Evolutionary conservation across 2,797 vertebrate genomes (phyloP).

Genomic region (Alcedo quadribrachys): DNA sequence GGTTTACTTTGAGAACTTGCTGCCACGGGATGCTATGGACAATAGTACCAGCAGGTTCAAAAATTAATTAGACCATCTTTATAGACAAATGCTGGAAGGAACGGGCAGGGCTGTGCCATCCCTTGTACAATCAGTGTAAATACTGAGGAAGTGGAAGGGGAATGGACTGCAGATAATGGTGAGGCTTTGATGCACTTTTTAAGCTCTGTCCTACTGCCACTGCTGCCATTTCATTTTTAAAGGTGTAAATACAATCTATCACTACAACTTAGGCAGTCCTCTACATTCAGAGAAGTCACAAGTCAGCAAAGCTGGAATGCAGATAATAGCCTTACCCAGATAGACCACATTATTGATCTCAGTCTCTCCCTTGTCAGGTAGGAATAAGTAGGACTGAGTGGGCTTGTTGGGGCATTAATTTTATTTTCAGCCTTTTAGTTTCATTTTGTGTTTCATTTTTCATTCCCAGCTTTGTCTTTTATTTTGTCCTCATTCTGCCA

Average conservation of each 20-base stretch:
- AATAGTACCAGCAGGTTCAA: background rate
- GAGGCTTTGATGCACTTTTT: background rate
- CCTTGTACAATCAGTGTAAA: background rate
- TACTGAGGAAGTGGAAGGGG: background rate
- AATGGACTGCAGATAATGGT: background rate
- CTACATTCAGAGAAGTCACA: background rate
- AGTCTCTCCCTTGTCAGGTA: background rate
- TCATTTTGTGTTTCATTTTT: background rate
- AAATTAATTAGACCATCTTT: background rate
- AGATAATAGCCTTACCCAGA: background rate
- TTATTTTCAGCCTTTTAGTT: background rate
- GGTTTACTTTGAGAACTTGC: background rate
- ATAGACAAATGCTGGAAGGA: background rate
- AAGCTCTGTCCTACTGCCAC: background rate
- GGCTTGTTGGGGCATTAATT: background rate
- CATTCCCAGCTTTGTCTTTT: background rate
- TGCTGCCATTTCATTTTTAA: background rate
- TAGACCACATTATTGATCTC: background rate
- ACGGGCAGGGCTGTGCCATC: background rate
- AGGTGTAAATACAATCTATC: background rate
- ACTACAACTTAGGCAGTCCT: background rate
- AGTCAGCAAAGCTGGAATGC: background rate
- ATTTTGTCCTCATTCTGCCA: conserved; percentile 42
- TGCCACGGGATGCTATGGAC: background rate
- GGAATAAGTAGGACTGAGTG: background rate